Base-by-base conservation (phyloP, 1,140 invertebrate species). In the Orchestia grillus region DNA sequence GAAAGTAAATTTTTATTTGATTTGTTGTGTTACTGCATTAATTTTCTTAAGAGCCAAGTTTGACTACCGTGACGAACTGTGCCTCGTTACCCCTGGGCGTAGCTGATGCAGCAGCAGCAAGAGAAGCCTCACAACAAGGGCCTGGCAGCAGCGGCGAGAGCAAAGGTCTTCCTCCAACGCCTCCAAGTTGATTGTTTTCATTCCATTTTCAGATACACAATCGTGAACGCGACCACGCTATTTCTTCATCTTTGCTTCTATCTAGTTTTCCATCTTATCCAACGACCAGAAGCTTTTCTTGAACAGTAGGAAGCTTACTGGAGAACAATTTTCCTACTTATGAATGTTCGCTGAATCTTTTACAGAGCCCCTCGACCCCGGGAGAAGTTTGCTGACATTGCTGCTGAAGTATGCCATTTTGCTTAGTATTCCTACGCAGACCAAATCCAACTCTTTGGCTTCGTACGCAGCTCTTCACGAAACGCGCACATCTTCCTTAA, bases 81-180 rank as follows among this genome's bases (percentile, higher is more conserved):
- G 62, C 62, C 62, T 77, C 36, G 28, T 77, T 77, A 36, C 62
- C 62, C 28, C 62, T 77, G 62, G 28, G 11, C 88, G 88, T 44
- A 90, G 88, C 88, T 42, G 88, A 90, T 90, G 88, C 88, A 90
- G 88, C 88, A 90, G 28, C 88, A 28, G 43, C 41, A 41, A 28
- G 88, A 90, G 88, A 90, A 90, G 88, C 4, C 88, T 42, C 88
- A 90, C 41, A 23, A 11, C 88, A 90, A 90, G 43, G 88, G n/a
- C 88, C 3, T 42, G 88, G 15, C 88, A 90, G 41, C 88, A 42
- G 41, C 88, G 42, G 11, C n/a, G 41, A 90, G 43, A 90, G 41
- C n/a, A 42, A 41, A 90, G 88, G 88, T 90, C 43, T 90, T 90
- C 88, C 28, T 77, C 36, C 47, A 23, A 36, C 3, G 62, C 88